These are phyloP conservation scores for Cristatella mucedo DNA, from an alignment of 2,888 invertebrate species.

Conservation along the genomic window DNA sequence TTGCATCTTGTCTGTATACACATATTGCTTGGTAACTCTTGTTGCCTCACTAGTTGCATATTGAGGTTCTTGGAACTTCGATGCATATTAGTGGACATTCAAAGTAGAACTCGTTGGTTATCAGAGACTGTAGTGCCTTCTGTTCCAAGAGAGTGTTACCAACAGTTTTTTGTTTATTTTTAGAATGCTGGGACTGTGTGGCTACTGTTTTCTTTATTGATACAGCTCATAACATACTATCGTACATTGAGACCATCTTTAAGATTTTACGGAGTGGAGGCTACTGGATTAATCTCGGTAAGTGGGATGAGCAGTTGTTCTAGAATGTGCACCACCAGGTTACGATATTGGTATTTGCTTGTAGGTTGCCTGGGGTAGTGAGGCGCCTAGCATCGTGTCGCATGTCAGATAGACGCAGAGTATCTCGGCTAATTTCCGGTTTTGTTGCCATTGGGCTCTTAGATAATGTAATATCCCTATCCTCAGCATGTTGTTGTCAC, in stretches of 20 bases:
- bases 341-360: neutral
- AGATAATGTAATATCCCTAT: too few relatives aligned
- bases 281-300: slow-evolving; percentile 41
- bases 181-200: slow-evolving; percentile 70
- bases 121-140: too few relatives aligned
- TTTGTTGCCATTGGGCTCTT: too few relatives aligned
- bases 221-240: slow-evolving; percentile 86
- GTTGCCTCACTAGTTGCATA: too few relatives aligned
- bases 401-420: too few relatives aligned
- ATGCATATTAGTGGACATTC: slow-evolving; percentile 2
- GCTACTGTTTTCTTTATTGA: slow-evolving; percentile 96
- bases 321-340: neutral
- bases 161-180: slow-evolving; percentile 12
- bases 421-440: too few relatives aligned
- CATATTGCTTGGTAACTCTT: too few relatives aligned
- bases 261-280: slow-evolving; percentile 66
- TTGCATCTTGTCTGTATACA: neutral
- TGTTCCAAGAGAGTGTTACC: too few relatives aligned
- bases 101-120: too few relatives aligned
- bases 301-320: slow-evolving; percentile 11
- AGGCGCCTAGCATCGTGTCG: too few relatives aligned
- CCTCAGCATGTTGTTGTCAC: too few relatives aligned
- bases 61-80: neutral
- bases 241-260: slow-evolving; percentile 81
- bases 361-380: too few relatives aligned